Percentiles rank a stretch among this genome's conserved stretches.
Conservation (phyloP, 2,888 invertebrate genomes). For the Trachelus troglodyta region DNA sequence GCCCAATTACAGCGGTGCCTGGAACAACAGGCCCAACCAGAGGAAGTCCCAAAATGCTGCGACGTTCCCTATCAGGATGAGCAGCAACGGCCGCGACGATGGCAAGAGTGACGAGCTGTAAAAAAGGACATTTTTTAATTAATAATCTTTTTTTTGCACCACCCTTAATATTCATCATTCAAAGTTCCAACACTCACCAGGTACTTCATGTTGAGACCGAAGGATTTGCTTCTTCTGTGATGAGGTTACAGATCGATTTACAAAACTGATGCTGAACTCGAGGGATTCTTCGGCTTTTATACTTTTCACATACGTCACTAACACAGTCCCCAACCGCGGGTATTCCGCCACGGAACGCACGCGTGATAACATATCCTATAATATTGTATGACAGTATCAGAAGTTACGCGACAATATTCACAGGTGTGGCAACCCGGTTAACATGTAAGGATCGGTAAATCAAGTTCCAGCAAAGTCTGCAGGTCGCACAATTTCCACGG, state of each 20-base stretch:
- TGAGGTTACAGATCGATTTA: conserved; percentile 16
- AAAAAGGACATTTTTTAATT: conserved; percentile 1
- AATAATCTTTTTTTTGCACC: neutral
- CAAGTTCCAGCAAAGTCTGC: conserved; percentile 12
- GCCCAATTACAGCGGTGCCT: conserved; percentile 17
- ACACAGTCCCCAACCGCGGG: neutral
- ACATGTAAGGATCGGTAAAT: conserved; percentile 29
- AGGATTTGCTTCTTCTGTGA: too few relatives aligned
- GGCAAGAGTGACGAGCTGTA: conserved; percentile 26
- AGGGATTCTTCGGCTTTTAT: conserved; percentile 38
- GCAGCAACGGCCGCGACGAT: conserved; percentile 22
- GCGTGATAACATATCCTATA: too few relatives aligned
- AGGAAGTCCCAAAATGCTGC: conserved; percentile 31
- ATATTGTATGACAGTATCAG: too few relatives aligned
- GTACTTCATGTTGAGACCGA: conserved; percentile 38
- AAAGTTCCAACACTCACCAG: conserved; percentile 33
- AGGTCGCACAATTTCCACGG: too few relatives aligned
- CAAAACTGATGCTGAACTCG: conserved; percentile 38
- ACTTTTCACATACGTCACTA: conserved; percentile 20
- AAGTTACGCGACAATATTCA: too few relatives aligned
- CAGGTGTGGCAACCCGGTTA: too few relatives aligned
- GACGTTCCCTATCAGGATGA: conserved; percentile 37
- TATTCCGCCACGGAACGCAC: too few relatives aligned
- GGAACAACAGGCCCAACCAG: conserved; percentile 21
- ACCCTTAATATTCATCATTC: neutral